These are phyloP conservation scores for Apamea epomidion DNA, from an alignment of 2,888 invertebrate species.

Conservation along the genomic window DNA sequence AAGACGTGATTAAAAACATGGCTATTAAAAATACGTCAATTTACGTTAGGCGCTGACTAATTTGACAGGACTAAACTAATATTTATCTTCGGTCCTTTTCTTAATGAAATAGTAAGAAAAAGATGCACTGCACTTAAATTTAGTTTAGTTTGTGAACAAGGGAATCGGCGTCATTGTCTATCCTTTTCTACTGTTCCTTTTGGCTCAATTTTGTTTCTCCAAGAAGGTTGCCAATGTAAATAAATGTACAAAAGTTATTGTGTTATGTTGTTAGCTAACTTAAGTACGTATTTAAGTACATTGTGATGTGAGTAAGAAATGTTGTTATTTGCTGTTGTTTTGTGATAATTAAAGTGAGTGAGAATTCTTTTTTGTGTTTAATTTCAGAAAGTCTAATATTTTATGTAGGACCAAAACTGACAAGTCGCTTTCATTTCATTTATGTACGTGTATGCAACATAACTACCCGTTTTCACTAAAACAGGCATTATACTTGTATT, in stretches of 20 bases:
- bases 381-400: not conserved
- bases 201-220: slow-evolving; percentile 37
- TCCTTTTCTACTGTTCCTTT: slow-evolving; percentile 25
- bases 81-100: too few relatives aligned
- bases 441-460: not conserved
- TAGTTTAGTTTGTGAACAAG: too few relatives aligned
- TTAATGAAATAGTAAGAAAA: too few relatives aligned
- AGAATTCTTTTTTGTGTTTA: slow-evolving; percentile 32
- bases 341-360: slow-evolving; percentile 71
- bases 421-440: not conserved
- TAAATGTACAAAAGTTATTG: slow-evolving; percentile 61
- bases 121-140: too few relatives aligned
- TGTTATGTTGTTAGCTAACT: slow-evolving; percentile 58
- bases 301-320: slow-evolving; percentile 39
- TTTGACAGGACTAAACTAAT: too few relatives aligned
- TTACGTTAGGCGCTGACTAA: too few relatives aligned
- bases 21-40: too few relatives aligned
- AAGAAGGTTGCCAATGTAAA: slow-evolving; percentile 55
- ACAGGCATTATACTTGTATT: too few relatives aligned
- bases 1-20: too few relatives aligned
- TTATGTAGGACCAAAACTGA: not conserved
- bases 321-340: slow-evolving; percentile 69
- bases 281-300: slow-evolving; percentile 56
- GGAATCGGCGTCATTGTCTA: too few relatives aligned
- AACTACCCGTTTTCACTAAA: not conserved